Evolutionary conservation across 2,113 vertebrate species (phyloP).

Genomic region (Elaphurus davidianus): DNA sequence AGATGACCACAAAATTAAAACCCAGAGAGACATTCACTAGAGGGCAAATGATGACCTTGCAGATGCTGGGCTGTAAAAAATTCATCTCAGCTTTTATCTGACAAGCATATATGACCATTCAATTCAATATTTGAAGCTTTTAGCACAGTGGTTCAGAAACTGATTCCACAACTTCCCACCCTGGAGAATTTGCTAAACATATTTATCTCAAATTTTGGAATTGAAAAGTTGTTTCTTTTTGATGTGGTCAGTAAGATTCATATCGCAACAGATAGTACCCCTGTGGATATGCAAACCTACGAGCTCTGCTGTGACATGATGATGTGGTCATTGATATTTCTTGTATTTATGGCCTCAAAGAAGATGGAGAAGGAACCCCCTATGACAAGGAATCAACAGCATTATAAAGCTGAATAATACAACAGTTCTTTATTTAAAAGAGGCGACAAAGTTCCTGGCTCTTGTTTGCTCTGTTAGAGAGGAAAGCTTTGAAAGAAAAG

Average conservation of each 20-base stretch:
- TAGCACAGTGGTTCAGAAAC: conserved; percentile 93
- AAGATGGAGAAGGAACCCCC: conserved; percentile 87
- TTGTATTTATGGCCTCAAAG: conserved; percentile 90
- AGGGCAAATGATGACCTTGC: conserved; percentile 92
- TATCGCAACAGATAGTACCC: conserved; percentile 88
- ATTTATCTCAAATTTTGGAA: conserved; percentile 93
- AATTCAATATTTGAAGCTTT: conserved; percentile 95
- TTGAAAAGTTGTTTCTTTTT: conserved; percentile 92
- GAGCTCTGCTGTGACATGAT: conserved; percentile 93
- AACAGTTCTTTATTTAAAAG: conserved; percentile 96
- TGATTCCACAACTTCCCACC: conserved; percentile 92
- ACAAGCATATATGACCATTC: conserved; percentile 94
- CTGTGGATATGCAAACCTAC: conserved; percentile 91
- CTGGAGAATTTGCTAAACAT: conserved; percentile 93
- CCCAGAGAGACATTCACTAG: conserved; percentile 94
- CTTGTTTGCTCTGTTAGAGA: conserved; percentile 95
- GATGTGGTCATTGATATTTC: conserved; percentile 92
- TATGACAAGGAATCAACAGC: conserved; percentile 97
- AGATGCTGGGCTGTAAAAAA: conserved; percentile 91
- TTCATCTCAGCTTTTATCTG: conserved; percentile 94
- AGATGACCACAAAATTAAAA: conserved; percentile 96
- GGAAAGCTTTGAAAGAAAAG: conserved; percentile 97
- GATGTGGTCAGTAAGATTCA: conserved; percentile 94
- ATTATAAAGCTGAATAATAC: conserved; percentile 97
- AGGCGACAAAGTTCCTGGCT: conserved; percentile 96